Evolutionary conservation across 2,113 vertebrate species (phyloP).

Genomic region (Thomomys bottae): DNA sequence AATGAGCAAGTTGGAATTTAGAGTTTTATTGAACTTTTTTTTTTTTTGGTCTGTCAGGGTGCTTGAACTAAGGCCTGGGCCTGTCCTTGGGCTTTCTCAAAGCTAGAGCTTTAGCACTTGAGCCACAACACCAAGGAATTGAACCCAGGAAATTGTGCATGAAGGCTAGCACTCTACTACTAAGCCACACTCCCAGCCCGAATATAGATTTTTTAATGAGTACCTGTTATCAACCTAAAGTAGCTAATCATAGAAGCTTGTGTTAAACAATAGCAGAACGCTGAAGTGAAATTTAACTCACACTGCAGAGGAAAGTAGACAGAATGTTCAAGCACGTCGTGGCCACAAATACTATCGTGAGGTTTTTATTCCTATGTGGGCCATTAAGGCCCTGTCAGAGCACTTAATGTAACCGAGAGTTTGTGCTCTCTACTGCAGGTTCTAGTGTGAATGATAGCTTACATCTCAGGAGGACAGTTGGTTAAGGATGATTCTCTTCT

Average conservation of each 20-base stretch:
- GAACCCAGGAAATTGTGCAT: too few relatives aligned
- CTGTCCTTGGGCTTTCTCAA: too few relatives aligned
- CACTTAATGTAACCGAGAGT: background rate
- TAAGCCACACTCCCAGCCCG: too few relatives aligned
- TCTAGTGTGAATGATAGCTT: background rate
- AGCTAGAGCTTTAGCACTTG: too few relatives aligned
- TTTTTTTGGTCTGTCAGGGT: too few relatives aligned
- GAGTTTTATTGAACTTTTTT: too few relatives aligned
- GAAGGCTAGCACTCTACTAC: too few relatives aligned
- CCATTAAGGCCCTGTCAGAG: background rate
- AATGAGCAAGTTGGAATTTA: background rate
- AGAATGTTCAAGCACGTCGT: too few relatives aligned
- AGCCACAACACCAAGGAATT: too few relatives aligned
- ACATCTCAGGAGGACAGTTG: background rate
- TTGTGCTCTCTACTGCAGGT: background rate
- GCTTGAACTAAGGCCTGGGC: too few relatives aligned
- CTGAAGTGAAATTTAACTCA: background rate
- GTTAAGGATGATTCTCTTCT: background rate
- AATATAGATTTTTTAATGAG: slow-evolving; percentile 1
- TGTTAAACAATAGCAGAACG: background rate
- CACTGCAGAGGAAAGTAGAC: background rate
- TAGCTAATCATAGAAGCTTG: background rate
- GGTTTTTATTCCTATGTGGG: background rate
- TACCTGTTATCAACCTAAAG: background rate
- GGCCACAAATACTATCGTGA: background rate